These are phyloP conservation scores for Tigriopus japonicus DNA, from an alignment of 1,140 invertebrate species.

Conservation along the genomic window DNA sequence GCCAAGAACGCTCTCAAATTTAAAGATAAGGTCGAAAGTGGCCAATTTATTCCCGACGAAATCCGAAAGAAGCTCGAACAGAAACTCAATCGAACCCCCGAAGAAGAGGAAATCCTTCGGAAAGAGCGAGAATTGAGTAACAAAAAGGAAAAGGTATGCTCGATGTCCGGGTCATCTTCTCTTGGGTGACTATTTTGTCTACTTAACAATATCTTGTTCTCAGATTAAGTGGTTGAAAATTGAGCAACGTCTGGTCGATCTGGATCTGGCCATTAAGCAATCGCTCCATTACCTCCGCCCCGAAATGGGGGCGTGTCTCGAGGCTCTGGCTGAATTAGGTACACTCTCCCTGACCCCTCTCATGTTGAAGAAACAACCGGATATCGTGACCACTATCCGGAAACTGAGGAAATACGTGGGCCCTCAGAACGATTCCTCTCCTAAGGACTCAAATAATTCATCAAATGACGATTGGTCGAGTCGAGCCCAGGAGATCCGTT, in stretches of 20 bases:
- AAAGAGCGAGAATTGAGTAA: conserved; percentile 26
- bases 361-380: conserved; percentile 66
- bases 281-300: conserved; percentile 41
- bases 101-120: conserved; percentile 30
- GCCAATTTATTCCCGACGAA: conserved; percentile 8
- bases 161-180: conserved; percentile 10
- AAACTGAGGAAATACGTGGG: conserved; percentile 18
- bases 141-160: conserved; percentile 21
- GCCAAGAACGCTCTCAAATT: conserved; percentile 26
- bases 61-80: conserved; percentile 13
- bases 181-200: not conserved
- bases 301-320: conserved; percentile 31
- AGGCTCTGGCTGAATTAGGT: conserved; percentile 38
- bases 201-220: no score
- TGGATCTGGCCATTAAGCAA: conserved; percentile 50
- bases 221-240: conserved; percentile 37
- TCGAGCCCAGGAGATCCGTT: not conserved
- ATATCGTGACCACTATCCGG: conserved; percentile 46
- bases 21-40: conserved; percentile 11
- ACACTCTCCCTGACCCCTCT: conserved; percentile 45
- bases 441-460: not conserved
- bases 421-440: not conserved
- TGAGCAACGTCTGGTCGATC: conserved; percentile 46
- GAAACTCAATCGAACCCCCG: conserved; percentile 17
- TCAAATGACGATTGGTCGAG: not conserved